phyloP scores from a whole-genome alignment of 2,797 vertebrate species.

The Bryconaethiops microstoma region DNA sequence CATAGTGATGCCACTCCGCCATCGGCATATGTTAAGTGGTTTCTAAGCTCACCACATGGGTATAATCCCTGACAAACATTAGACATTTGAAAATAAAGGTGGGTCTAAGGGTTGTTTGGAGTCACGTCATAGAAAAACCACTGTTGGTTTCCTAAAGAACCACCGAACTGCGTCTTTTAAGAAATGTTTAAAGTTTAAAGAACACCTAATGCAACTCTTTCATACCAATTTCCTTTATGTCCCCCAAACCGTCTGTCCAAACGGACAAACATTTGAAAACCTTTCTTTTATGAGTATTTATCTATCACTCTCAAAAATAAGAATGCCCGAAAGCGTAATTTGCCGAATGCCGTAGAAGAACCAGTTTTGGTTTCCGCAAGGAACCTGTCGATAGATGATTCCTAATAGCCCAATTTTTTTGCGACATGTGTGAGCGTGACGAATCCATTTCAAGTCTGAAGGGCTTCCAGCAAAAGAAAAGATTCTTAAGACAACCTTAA shows the following conservation, averaged over 20 bases:
- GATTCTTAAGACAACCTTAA: too few relatives aligned
- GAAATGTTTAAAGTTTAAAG: not conserved
- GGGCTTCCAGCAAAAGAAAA: not conserved
- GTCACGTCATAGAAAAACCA: not conserved
- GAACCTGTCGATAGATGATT: not conserved
- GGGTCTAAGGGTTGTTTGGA: not conserved
- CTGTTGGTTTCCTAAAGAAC: not conserved
- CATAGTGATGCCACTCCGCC: constrained; percentile 42
- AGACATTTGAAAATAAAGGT: not conserved
- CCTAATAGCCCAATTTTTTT: not conserved
- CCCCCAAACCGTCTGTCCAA: not conserved
- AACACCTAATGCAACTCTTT: not conserved
- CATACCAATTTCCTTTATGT: not conserved
- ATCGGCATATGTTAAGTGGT: constrained; percentile 49
- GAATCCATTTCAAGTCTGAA: not conserved
- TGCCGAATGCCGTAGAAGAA: too few relatives aligned
- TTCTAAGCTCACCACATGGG: constrained; percentile 51
- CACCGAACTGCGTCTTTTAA: too few relatives aligned
- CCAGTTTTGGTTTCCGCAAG: too few relatives aligned
- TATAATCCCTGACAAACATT: constrained; percentile 36
- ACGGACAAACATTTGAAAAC: not conserved
- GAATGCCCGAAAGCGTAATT: too few relatives aligned
- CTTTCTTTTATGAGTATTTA: too few relatives aligned
- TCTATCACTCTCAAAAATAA: too few relatives aligned
- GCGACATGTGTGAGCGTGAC: not conserved